Conservation (phyloP, 2,888 invertebrate species). For the Eristalis tenax region DNA sequence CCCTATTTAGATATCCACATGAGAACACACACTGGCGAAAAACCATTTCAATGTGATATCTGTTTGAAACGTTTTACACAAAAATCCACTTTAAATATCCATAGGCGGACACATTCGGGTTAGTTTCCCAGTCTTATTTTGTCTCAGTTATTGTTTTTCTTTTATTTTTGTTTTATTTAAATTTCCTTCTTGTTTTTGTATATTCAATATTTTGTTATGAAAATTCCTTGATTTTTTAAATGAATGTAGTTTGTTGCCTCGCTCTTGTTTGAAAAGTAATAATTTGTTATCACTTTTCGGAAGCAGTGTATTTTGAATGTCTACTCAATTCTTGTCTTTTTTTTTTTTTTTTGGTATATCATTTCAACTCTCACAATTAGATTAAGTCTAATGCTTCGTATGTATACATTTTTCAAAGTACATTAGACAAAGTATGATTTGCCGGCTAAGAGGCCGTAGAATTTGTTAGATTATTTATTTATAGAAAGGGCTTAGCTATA, state of each 20-base stretch:
- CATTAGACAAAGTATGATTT: too few relatives aligned
- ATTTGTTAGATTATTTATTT: too few relatives aligned
- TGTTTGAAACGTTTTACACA: constrained; percentile 88
- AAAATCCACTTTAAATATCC: constrained; percentile 88
- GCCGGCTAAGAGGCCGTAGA: too few relatives aligned
- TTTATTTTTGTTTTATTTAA: background rate
- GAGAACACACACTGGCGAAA: constrained; percentile 86
- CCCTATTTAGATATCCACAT: constrained; percentile 91
- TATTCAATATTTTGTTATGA: constrained; percentile 27
- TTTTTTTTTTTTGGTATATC: too few relatives aligned
- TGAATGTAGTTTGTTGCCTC: constrained; percentile 26
- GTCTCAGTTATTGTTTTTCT: background rate
- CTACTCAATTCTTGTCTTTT: too few relatives aligned
- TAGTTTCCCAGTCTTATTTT: constrained; percentile 77
- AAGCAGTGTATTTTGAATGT: too few relatives aligned
- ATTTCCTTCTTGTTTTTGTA: background rate
- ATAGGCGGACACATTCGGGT: constrained; percentile 87
- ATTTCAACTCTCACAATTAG: too few relatives aligned
- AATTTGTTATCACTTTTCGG: background rate
- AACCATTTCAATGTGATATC: constrained; percentile 85
- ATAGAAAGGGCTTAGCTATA: too few relatives aligned
- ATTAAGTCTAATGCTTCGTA: too few relatives aligned
- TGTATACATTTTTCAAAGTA: too few relatives aligned
- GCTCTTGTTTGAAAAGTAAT: background rate
- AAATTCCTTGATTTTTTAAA: constrained; percentile 28